These are phyloP conservation scores for Tadarida brasiliensis DNA, from an alignment of 2,797 vertebrate genomes.

Conservation along the genomic window DNA sequence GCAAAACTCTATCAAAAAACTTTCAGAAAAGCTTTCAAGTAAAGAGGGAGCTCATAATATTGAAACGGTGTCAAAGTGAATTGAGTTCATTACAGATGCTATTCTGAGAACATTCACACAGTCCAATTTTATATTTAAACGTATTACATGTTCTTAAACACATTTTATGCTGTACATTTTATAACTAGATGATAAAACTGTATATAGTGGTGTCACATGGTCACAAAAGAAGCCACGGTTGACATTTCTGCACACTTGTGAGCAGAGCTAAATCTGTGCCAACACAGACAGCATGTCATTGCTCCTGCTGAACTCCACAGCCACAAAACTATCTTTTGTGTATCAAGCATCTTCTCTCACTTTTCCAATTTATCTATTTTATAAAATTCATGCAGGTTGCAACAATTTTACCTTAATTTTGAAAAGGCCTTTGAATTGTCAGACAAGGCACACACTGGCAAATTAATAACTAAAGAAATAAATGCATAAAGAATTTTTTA, in stretches of 20 bases:
- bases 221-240: background rate
- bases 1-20: conserved; percentile 47
- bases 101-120: conserved; percentile 36
- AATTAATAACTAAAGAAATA: conserved; percentile 1
- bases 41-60: background rate
- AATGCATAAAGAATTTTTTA: background rate
- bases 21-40: conserved; percentile 16
- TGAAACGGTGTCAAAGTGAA: conserved; percentile 27
- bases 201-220: background rate
- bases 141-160: background rate
- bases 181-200: background rate
- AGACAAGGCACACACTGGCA: background rate
- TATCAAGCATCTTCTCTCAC: background rate
- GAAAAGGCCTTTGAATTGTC: background rate
- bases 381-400: background rate
- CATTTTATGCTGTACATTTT: conserved; percentile 1
- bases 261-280: background rate
- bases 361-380: background rate
- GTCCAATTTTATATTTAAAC: background rate
- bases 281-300: fast-evolving
- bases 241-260: too few relatives aligned
- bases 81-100: conserved; percentile 15
- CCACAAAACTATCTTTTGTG: background rate
- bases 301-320: background rate
- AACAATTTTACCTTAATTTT: background rate